Base-by-base conservation (phyloP, 2,888 invertebrate species). In the Dilophus febrilis region DNA sequence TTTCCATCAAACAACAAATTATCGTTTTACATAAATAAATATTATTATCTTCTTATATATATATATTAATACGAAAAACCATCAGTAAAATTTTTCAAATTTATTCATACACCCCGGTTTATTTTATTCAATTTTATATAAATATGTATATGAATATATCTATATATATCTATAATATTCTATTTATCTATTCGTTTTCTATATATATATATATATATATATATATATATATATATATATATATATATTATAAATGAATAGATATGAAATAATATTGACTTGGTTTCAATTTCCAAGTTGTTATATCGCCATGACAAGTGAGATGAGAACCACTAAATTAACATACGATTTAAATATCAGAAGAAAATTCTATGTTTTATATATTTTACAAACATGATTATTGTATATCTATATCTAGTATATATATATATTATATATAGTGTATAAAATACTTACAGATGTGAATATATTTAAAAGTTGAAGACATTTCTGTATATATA, bases 211-310 rank as follows among this genome's bases (percentile, higher is more conserved):
- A 22, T 22, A 22, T 22, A 22, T 22, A n/a, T 22, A 22, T 22
- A 22, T 22, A 22, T 8, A 6, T 6, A 6, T 22, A 22, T 4
- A 22, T 22, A 22, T 22, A 22, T 22, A 22, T 22, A 4, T 8
- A 22, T 22, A 22, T 6, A 22, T 22, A 6, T 22, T 34, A 14
- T 34, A 34, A 34, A 19, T n/a, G n/a, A n/a, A n/a, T n/a, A n/a
- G n/a, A n/a, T n/a, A 34, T 18, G 19, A n/a, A 34, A 34, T 34
- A 34, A 34, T 34, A 34, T 34, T 34, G 34, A 34, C 34, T 34
- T 19, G 34, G 34, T 19, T 34, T 34, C 34, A 34, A 34, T 34
- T 34, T 34, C 34, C 34, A 34, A 34, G 34, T 34, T 34, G 34
- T 34, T 34, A 18, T 17, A 34, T 34, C 34, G 34, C 12, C 18